phyloP scores from a whole-genome alignment of 2,113 vertebrate genomes.

The Drymodes brunneopygia region DNA sequence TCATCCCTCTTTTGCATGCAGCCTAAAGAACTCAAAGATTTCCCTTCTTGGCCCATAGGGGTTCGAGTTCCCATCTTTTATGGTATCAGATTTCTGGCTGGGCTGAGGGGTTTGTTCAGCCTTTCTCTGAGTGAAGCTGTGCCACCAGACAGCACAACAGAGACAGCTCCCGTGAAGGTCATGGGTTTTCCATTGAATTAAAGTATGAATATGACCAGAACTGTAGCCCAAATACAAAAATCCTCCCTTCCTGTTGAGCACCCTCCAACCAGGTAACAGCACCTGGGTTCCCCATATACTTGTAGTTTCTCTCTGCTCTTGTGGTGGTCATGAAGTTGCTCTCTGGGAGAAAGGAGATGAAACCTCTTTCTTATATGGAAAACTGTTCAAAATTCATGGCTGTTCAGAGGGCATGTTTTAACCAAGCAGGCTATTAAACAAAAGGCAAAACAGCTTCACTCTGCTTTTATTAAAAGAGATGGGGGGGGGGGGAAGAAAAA shows the following conservation, averaged over 20 bases:
- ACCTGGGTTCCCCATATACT: background rate
- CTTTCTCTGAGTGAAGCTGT: background rate
- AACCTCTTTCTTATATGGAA: background rate
- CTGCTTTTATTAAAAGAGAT: background rate
- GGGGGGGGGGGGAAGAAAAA: accelerated
- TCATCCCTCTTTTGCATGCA: background rate
- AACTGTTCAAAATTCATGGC: background rate
- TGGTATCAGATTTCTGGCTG: background rate
- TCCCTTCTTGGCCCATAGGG: background rate
- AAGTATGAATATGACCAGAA: background rate
- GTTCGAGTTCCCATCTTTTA: background rate
- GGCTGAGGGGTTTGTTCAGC: background rate
- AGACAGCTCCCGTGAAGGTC: accelerated
- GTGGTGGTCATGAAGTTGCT: background rate
- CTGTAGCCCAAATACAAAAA: background rate
- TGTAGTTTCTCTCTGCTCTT: background rate
- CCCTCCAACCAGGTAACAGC: background rate
- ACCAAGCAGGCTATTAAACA: background rate
- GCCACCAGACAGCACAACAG: background rate
- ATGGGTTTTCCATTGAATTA: background rate
- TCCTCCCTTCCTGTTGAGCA: background rate
- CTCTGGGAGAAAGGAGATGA: background rate
- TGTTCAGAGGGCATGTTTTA: background rate
- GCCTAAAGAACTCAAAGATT: background rate
- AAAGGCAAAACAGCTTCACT: background rate